Base-by-base conservation (phyloP, 2,888 invertebrate genomes). In the Dryomyza anilis region DNA sequence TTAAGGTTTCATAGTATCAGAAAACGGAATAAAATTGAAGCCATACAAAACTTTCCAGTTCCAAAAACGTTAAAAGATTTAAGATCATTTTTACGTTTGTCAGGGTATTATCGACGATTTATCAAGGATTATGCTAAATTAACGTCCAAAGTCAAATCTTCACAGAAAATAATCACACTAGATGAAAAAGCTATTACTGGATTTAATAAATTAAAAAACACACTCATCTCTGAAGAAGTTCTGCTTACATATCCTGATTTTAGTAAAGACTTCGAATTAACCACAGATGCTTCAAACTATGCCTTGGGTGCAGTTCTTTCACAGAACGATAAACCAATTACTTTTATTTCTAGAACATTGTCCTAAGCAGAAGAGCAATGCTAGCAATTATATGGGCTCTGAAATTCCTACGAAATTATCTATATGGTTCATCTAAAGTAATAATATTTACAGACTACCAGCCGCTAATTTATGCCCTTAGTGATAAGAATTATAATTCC, bases 321-420 rank as follows among this genome's bases (percentile, higher is more conserved):
- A 21, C 57, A 58, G 45, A 19, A 39, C 43, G 16, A 25, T 14
- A 23, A 43, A 43, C 57, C 57, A 19, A 43, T 57, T 16, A 25
- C 43, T 14, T 39, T 57, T 39, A 39, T 57, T n/a, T 57, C 56
- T 8, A 36, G 56, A 57, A 57, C 39, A 2, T 12, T 57, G 23
- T 21, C 19, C 7, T 23, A 57, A 39, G 16, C 25, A 14, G 39
- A 39, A 25, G 30, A 53, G 27, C 4, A 50, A 21, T 50, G 21
- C 2, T 33, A 21, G 33, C 30, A 30, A 53, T 53, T 19, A 30
- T 50, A 10, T 50, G 50, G 53, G 30, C 53, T 19, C n/a, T 53
- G 2, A 53, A 53, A 12, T 16, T 7, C 16, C 53, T 53, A 5
- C n/a, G 53, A 53, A 53, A 53, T 33, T 53, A 53, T n/a, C 53